These are phyloP conservation scores for Oryzias sinensis DNA, from an alignment of 2,797 vertebrate species.

Conservation along the genomic window DNA sequence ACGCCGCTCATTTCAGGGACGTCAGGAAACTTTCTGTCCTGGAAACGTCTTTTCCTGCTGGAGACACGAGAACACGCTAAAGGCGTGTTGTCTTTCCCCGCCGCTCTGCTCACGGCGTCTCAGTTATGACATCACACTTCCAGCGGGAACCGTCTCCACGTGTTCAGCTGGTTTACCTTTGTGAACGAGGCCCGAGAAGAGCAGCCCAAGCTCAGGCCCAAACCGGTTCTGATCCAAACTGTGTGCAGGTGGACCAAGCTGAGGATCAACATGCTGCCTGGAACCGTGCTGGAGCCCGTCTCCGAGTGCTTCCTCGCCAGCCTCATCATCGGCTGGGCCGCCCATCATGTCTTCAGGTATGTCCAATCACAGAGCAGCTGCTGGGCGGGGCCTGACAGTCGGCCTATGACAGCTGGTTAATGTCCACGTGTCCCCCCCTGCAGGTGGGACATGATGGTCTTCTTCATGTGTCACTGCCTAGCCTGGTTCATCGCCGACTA, in stretches of 20 bases:
- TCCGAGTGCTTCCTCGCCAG: conserved; percentile 97
- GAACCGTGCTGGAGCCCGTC: conserved; percentile 93
- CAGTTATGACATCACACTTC: no score
- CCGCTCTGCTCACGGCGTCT: no score
- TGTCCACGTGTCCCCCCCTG: neutral
- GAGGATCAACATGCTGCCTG: conserved; percentile 96
- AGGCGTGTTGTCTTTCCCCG: no score
- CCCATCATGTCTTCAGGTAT: conserved; percentile 92
- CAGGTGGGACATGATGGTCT: conserved; percentile 97
- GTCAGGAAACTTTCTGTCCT: no score
- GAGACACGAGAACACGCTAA: no score
- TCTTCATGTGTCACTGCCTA: conserved; percentile 98
- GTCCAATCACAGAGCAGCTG: conserved; percentile 6
- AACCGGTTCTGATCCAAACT: conserved; percentile 4
- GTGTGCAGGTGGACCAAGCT: conserved; percentile 90
- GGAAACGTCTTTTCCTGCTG: no score
- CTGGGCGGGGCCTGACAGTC: neutral
- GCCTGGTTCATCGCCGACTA: conserved; percentile 98
- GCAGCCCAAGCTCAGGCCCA: no score
- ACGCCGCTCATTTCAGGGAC: no score
- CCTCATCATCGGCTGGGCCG: conserved; percentile 96
- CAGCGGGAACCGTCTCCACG: no score
- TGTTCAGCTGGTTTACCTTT: no score
- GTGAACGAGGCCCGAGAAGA: no score
- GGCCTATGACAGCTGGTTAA: no score